phyloP scores from a whole-genome alignment of 2,113 vertebrate species.

The Salminus brasiliensis region DNA sequence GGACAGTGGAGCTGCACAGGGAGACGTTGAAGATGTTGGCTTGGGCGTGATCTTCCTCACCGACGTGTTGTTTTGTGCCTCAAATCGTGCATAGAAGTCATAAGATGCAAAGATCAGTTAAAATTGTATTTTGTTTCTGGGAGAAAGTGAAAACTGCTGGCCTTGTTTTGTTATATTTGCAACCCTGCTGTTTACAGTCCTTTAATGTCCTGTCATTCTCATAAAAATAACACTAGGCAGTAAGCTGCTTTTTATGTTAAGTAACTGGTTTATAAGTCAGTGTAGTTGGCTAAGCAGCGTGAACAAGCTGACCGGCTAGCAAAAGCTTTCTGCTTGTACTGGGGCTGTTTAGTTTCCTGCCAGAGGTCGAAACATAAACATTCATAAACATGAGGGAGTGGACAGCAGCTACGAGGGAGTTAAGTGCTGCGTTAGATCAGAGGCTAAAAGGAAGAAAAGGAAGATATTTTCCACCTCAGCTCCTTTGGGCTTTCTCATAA shows the following conservation, averaged over 20 bases:
- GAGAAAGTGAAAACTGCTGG: neutral
- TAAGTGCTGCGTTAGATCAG: neutral
- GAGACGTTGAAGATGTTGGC: too few species aligned
- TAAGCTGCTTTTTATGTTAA: conserved; percentile 6
- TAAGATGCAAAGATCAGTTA: too few species aligned
- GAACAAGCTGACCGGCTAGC: neutral
- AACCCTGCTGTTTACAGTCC: neutral
- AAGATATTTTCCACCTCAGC: neutral
- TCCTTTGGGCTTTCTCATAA: neutral
- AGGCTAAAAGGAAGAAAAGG: neutral
- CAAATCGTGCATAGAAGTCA: too few species aligned
- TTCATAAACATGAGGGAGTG: neutral
- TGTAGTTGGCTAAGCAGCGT: neutral
- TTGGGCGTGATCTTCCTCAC: too few species aligned
- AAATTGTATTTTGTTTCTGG: too few species aligned
- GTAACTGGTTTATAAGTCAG: neutral
- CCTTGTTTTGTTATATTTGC: neutral
- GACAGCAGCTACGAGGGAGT: neutral
- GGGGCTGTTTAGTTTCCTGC: neutral
- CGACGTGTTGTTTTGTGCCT: too few species aligned
- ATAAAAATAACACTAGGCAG: neutral
- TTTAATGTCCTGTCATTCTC: neutral
- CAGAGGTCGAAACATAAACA: neutral
- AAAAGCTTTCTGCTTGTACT: neutral
- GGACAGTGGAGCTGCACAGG: too few species aligned